phyloP scores from a whole-genome alignment of 2,888 invertebrate genomes.

The Gryllus longicercus region DNA sequence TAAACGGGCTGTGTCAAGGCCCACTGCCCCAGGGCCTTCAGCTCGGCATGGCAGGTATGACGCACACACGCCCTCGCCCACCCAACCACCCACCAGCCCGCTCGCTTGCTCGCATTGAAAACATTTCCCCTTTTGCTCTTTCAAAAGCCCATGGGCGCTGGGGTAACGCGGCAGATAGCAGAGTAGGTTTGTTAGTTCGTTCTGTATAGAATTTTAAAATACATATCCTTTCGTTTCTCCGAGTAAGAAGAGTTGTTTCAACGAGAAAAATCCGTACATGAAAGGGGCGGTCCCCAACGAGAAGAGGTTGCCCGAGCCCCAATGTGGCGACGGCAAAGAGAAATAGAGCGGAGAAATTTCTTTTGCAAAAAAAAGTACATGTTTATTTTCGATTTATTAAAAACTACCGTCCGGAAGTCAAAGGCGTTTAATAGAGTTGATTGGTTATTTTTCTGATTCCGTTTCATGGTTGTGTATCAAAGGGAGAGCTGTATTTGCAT shows the following conservation, averaged over 20 bases:
- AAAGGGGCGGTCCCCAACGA: neutral
- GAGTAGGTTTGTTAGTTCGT: neutral
- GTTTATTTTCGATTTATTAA: constrained; percentile 10
- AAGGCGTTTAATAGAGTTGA: constrained; percentile 8
- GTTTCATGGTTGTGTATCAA: neutral
- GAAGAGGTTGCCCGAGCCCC: no score
- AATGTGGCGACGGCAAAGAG: no score
- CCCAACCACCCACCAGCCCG: no score
- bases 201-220: constrained; percentile 10
- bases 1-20: neutral
- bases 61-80: neutral
- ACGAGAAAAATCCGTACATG: neutral
- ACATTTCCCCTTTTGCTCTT: neutral
- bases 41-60: neutral
- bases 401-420: neutral
- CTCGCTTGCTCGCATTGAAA: neutral
- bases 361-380: neutral
- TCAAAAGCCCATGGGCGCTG: neutral
- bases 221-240: neutral
- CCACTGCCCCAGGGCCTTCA: neutral
- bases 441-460: constrained; percentile 1
- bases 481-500: neutral
- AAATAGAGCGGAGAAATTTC: neutral
- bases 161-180: neutral
- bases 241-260: constrained; percentile 9